phyloP scores from a whole-genome alignment of 2,888 invertebrate species.

The Tryphoninae sp. region DNA sequence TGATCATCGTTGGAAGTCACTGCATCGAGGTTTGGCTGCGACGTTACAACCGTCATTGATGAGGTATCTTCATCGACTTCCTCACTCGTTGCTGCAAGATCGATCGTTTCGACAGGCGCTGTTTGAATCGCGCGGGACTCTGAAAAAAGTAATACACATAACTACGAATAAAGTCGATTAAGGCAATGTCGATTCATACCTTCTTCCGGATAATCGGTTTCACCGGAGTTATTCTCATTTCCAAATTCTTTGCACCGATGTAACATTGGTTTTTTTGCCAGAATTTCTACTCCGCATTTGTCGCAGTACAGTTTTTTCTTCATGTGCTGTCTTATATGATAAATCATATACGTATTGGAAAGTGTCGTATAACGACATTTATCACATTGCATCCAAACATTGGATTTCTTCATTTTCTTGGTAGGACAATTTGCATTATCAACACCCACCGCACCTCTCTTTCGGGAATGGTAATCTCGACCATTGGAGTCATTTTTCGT shows the following conservation, averaged over 20 bases:
- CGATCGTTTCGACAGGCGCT: constrained; percentile 47
- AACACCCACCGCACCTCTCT: constrained; percentile 62
- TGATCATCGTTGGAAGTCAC: constrained; percentile 44
- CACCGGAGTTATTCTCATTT: constrained; percentile 17
- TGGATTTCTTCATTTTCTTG: constrained; percentile 66
- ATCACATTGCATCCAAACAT: constrained; percentile 78
- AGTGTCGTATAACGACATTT: constrained; percentile 79
- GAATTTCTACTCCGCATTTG: constrained; percentile 66
- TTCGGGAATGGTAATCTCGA: constrained; percentile 62
- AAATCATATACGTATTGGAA: constrained; percentile 75
- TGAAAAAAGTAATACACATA: not conserved
- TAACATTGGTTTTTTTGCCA: constrained; percentile 20
- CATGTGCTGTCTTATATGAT: constrained; percentile 74
- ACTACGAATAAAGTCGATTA: not conserved
- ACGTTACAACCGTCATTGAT: constrained; percentile 37
- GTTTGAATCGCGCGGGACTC: constrained; percentile 53
- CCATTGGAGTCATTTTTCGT: constrained; percentile 61
- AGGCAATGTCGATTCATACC: constrained; percentile 36
- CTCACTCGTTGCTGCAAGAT: constrained; percentile 39
- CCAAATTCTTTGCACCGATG: constrained; percentile 42
- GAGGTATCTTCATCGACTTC: constrained; percentile 38
- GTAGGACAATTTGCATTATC: constrained; percentile 47
- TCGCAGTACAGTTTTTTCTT: constrained; percentile 70
- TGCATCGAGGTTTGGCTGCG: constrained; percentile 31
- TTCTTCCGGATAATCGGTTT: constrained; percentile 40